Evolutionary conservation across 2,888 invertebrate genomes (phyloP), one percentile per base, ranked within the genome.

Genomic region (Dromius quadrimaculatus): DNA sequence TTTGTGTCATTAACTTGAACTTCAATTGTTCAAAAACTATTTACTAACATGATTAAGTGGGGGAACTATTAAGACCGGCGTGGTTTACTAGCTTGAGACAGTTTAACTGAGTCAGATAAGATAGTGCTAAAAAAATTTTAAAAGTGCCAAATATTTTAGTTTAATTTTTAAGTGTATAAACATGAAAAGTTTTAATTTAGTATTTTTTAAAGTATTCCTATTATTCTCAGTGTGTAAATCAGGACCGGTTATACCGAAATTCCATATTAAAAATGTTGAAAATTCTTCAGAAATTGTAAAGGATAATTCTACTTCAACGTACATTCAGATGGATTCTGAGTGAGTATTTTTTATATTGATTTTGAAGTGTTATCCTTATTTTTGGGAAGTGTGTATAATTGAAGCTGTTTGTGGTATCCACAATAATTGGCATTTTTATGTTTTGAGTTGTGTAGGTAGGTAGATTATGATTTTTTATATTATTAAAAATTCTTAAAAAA

Each of bases 301-400:
- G 50, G 28, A 54, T 54, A 54, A 54, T 9, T 23, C 8, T 54
- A 54, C 15, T 28, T 11, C 13, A 5, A 3, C 28, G 0, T 54
- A 54, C 15, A 28, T 54, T 0, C 28, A 54, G 11, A 15, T 5
- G 0, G 28, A 15, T 15, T 1, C 23, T 1, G 17, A 11, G 50
- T 54, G 28, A 54, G 50, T 54, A 47, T 1, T 19, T 20, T 47
- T 20, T 47, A 11, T 47, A n/a, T 20, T 20, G 20, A 43, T 43
- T 8, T n/a, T n/a, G n/a, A n/a, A n/a, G n/a, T n/a, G n/a, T n/a
- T n/a, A n/a, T n/a, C n/a, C n/a, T n/a, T n/a, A n/a, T n/a, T n/a
- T n/a, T n/a, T n/a, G n/a, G n/a, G n/a, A n/a, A n/a, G n/a, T n/a
- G n/a, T n/a, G n/a, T n/a, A n/a, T n/a, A n/a, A n/a, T n/a, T n/a